phyloP scores from a whole-genome alignment of 1,140 invertebrate species.

The Thaumetopoea pityocampa region DNA sequence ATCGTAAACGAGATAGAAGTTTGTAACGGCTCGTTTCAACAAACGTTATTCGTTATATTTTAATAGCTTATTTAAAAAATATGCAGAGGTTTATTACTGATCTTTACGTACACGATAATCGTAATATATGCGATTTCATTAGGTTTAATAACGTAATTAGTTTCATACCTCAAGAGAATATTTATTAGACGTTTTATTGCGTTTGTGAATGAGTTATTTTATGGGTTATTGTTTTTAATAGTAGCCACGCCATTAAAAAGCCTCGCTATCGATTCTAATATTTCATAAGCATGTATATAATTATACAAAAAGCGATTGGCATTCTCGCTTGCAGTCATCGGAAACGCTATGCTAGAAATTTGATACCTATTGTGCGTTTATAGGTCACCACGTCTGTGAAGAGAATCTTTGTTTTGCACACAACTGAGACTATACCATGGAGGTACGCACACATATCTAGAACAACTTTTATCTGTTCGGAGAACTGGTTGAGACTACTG shows the following conservation, averaged over 20 bases:
- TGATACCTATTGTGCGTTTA: slow-evolving; percentile 47
- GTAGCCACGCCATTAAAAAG: background rate
- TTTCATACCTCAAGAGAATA: too few relatives aligned
- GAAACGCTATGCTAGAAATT: slow-evolving; percentile 45
- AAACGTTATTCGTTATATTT: too few relatives aligned
- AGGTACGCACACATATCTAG: background rate
- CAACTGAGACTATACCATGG: slow-evolving; percentile 8
- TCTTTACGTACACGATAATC: too few relatives aligned
- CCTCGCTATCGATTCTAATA: background rate
- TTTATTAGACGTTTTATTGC: too few relatives aligned
- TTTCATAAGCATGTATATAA: background rate
- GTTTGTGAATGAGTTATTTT: slow-evolving; percentile 3
- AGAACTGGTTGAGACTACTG: background rate
- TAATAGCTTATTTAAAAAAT: too few relatives aligned
- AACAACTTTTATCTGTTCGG: background rate
- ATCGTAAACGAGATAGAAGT: too few relatives aligned
- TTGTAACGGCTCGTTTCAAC: too few relatives aligned
- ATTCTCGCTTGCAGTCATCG: slow-evolving; percentile 43
- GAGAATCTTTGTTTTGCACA: slow-evolving; percentile 37
- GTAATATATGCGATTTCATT: too few relatives aligned
- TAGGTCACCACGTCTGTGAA: slow-evolving; percentile 42
- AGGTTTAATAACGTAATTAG: too few relatives aligned
- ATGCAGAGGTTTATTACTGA: too few relatives aligned
- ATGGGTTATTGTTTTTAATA: slow-evolving; percentile 5
- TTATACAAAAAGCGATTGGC: slow-evolving; percentile 35